Percentiles rank a stretch among this genome's conserved stretches.
Evolutionary conservation across 2,888 invertebrate species (phyloP).

Genomic region (Aelia acuminata): DNA sequence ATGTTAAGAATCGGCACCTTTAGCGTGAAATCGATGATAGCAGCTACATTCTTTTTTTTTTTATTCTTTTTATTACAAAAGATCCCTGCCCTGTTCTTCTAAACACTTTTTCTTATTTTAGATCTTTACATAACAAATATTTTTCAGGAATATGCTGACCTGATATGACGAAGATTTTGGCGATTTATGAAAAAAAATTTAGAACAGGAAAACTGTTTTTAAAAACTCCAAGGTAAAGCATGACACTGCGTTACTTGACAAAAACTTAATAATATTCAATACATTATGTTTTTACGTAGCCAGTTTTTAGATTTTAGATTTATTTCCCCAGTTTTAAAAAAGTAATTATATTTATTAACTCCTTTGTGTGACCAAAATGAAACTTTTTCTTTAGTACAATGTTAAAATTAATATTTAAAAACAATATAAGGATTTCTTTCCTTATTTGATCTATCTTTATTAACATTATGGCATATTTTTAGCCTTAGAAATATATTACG

Average conservation of each 20-base stretch:
- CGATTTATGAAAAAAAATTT: not conserved
- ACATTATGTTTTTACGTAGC: not conserved
- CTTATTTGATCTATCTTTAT: no score
- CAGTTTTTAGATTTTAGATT: not conserved
- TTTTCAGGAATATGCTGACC: constrained; percentile 10
- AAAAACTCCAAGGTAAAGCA: not conserved
- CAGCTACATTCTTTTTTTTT: constrained; percentile 27
- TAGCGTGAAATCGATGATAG: constrained; percentile 47
- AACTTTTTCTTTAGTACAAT: no score
- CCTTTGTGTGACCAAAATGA: no score
- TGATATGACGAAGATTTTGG: constrained; percentile 4
- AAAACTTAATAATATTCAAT: not conserved
- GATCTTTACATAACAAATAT: constrained; percentile 35
- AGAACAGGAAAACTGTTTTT: not conserved
- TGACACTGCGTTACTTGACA: not conserved
- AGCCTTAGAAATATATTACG: no score
- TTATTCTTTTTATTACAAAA: constrained; percentile 31
- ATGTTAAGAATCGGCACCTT: constrained; percentile 44
- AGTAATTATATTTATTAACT: no score
- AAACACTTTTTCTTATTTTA: constrained; percentile 7
- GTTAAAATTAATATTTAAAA: no score
- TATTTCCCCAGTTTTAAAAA: no score
- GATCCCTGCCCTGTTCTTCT: constrained; percentile 17
- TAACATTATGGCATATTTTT: no score
- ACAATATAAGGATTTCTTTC: no score